These are phyloP conservation scores for Tiaroga cobitis DNA, from an alignment of 2,797 vertebrate species.

Conservation along the genomic window DNA sequence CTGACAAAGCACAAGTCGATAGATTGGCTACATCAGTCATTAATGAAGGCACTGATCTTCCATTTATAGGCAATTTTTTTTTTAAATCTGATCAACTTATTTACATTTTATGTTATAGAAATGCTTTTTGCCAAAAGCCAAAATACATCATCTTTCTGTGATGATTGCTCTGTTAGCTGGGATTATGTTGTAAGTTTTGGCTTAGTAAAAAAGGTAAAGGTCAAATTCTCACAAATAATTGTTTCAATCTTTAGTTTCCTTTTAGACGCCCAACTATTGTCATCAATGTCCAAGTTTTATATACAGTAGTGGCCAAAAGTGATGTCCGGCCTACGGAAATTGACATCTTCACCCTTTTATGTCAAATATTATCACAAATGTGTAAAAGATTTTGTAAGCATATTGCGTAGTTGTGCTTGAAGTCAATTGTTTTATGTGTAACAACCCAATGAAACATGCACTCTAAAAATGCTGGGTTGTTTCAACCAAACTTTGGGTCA, in stretches of 20 bases:
- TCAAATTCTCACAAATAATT: constrained; percentile 51
- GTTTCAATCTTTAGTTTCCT: constrained; percentile 66
- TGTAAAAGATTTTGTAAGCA: background rate
- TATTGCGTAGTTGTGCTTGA: background rate
- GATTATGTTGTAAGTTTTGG: constrained; percentile 62
- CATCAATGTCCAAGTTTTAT: constrained; percentile 46
- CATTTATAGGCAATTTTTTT: constrained; percentile 61
- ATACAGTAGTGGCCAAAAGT: background rate
- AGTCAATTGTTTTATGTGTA: background rate
- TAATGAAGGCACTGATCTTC: constrained; percentile 57
- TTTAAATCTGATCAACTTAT: constrained; percentile 55
- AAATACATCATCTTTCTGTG: constrained; percentile 53
- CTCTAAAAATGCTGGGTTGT: no score
- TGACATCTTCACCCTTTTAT: background rate
- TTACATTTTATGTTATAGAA: constrained; percentile 46
- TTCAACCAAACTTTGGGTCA: no score
- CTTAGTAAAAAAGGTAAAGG: constrained; percentile 52
- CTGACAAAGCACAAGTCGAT: background rate
- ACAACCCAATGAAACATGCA: background rate
- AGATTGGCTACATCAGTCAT: background rate
- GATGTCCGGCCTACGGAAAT: background rate
- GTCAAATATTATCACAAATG: background rate
- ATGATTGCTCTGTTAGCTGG: constrained; percentile 65
- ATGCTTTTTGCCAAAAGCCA: constrained; percentile 53
- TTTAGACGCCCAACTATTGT: constrained; percentile 62